Conservation (phyloP, 1,140 invertebrate genomes). For the Panonychus citri region DNA sequence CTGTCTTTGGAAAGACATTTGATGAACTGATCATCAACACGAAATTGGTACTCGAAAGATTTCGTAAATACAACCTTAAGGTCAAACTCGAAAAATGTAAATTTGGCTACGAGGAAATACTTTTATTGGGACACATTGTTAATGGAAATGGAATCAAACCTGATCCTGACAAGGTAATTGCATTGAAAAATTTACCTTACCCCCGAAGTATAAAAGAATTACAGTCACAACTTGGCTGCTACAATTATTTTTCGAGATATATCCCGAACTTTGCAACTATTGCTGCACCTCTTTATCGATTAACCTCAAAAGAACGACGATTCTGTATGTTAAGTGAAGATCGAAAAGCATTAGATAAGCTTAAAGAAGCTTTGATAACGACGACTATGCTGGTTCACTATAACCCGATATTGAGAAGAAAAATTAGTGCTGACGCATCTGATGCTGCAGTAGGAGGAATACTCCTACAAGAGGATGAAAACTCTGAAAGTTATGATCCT, state of each 20-base stretch:
- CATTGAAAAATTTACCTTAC: constrained; percentile 5
- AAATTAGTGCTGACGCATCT: background rate
- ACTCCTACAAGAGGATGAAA: background rate
- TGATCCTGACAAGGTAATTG: constrained; percentile 1
- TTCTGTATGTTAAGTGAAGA: background rate
- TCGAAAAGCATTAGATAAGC: background rate
- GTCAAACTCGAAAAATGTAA: constrained; percentile 13
- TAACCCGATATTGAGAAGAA: background rate
- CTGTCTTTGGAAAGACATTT: constrained; percentile 13
- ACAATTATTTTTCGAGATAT: constrained; percentile 9
- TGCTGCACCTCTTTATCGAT: constrained; percentile 7
- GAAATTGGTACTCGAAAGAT: background rate
- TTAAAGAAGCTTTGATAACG: background rate
- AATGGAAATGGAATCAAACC: constrained; percentile 16
- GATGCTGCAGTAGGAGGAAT: background rate
- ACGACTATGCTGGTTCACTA: background rate
- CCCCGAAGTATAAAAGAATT: constrained; percentile 8
- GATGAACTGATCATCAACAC: constrained; percentile 7
- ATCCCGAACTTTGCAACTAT: constrained; percentile 17
- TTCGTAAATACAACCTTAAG: background rate
- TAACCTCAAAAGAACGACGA: background rate
- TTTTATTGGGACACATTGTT: constrained; percentile 17
- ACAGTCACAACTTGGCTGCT: constrained; percentile 5
- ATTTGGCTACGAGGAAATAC: constrained; percentile 8
- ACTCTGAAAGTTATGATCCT: too few species aligned